Evolutionary conservation across 2,888 invertebrate genomes (phyloP), one percentile per base, ranked within the genome.

Genomic region (Drosophila nigricruria): DNA sequence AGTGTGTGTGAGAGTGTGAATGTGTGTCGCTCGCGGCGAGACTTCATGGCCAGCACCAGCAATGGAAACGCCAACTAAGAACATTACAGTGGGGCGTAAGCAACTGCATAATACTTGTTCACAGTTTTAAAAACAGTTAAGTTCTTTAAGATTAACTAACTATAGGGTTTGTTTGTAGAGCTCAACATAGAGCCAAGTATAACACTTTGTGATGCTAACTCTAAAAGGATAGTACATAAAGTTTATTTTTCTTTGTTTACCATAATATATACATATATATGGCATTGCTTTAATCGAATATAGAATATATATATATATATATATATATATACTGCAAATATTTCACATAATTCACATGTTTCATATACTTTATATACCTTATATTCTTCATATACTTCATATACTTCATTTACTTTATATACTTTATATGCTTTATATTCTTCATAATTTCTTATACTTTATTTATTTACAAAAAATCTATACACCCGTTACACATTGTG

Each of bases 31-130:
- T 56, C 5, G 42, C 34, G 70, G 75, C 79, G 30, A 27, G 10
- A 42, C 43, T 61, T 63, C 78, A 79, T 70, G 77, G 77, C 62
- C 79, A 70, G 18, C 20, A 42, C n/a, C 53, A 52, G 16, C 36
- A 16, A 1, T 9, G n/a, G 12, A 6, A 50, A 4, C 23, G 5
- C n/a, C n/a, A 25, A 10, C 25, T 34, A 12, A 49, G 14, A 49
- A 18, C 14, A 2, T 4, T 49, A 14, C 1, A 20, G 18, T 30
- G 14, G 14, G 9, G 27, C 10, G 0, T 49, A 49, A 6, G 10
- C 30, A 49, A 8, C 49, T 20, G 49, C 18, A 18, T 8, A 30
- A 49, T 49, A 32, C 49, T 6, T 8, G 30, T 2, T 32, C 14
- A 27, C 0, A 47, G n/a, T 27, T 2, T 5, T 16, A 0, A 4